Evolutionary conservation across 2,113 vertebrate species (phyloP), one percentile per base, ranked within the genome.

Genomic region (Gobius niger): DNA sequence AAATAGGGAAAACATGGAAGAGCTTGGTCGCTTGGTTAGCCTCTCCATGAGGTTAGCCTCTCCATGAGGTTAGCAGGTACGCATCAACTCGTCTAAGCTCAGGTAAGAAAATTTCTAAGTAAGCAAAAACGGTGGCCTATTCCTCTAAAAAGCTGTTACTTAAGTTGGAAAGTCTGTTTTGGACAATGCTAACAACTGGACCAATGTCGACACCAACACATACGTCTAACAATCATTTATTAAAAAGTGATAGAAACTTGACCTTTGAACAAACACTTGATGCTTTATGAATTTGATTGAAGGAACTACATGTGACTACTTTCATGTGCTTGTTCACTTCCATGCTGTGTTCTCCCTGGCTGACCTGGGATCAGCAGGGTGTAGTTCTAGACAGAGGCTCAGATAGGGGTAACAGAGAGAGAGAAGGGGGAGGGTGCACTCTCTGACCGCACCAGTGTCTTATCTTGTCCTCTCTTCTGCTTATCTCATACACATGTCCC

Each of bases 391-490:
- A 73, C 84, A 72, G 82, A 86, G 73, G 78, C 73, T 69, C 18
- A 13, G 79, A 74, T 73, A 63, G 68, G 75, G 75, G 59, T 63
- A 82, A 76, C 76, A 16, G 65, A 80, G 85, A 59, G 66, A 81
- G 73, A 59, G 65, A 16, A 44, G 53, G 67, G 79, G 76, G 74
- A 80, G 82, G 82, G 80, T 65, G 75, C 83, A 72, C 85, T 87
- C 90, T 76, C 78, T 80, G 82, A 84, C 87, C 62, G 9, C 76
- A 78, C 85, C 76, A 83, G 75, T 84, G 83, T 86, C 79, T 90
- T 89, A 91, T 91, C 88, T 91, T 88, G 83, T 82, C 79, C 77
- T 80, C 77, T 70, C 75, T 82, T 82, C 86, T 87, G 50, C 54
- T 87, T 89, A 90, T 90, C 88, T 77, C 42, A 47, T 7, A 60